Conservation (phyloP, 2,797 vertebrate species). For the Lutjanus argentimaculatus region DNA sequence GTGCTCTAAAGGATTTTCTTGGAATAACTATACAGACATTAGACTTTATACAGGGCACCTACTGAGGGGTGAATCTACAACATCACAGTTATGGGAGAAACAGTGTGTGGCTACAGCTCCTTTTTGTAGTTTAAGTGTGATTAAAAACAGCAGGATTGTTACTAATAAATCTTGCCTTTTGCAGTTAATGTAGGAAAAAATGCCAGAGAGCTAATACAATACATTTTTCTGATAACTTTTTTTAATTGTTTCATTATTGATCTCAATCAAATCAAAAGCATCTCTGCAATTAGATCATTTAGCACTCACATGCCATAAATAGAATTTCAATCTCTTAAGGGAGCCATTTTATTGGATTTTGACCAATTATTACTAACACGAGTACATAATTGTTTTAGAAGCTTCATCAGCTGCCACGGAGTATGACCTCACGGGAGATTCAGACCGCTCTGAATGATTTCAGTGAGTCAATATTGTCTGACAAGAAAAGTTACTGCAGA, state of each 20-base stretch:
- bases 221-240: background rate
- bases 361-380: slow-evolving; percentile 4
- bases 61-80: slow-evolving; percentile 6
- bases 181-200: background rate
- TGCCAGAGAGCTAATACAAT: background rate
- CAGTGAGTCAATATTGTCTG: slow-evolving; percentile 46
- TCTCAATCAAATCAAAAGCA: background rate
- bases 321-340: background rate
- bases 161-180: background rate
- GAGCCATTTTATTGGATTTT: slow-evolving; percentile 11
- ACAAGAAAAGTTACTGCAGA: slow-evolving; percentile 36
- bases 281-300: background rate
- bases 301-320: background rate
- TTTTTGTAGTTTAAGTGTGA: background rate
- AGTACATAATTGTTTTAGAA: slow-evolving; percentile 15
- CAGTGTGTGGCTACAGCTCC: background rate
- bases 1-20: slow-evolving; percentile 1
- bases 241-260: background rate
- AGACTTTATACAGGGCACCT: slow-evolving; percentile 2
- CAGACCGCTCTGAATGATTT: slow-evolving; percentile 9
- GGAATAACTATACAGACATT: slow-evolving; percentile 2
- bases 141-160: background rate
- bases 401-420: background rate
- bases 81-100: background rate
- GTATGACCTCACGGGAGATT: slow-evolving; percentile 9